These are phyloP conservation scores for Sinocyclocheilus rhinocerous DNA, from an alignment of 2,113 vertebrate species.

Conservation along the genomic window DNA sequence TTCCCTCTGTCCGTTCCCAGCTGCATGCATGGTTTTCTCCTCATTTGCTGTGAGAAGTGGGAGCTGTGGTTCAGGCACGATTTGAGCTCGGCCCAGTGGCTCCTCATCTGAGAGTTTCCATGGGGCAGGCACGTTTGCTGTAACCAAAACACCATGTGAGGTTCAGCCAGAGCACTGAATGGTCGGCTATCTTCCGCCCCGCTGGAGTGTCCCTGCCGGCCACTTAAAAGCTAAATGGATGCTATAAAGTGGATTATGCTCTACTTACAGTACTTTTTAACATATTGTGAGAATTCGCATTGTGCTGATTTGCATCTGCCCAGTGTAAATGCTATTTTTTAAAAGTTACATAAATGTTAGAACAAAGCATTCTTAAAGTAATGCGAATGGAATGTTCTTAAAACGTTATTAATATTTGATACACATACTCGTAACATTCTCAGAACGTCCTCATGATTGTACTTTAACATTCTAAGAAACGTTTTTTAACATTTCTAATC, in stretches of 20 bases:
- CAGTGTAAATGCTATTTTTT: background rate
- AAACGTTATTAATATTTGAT: background rate
- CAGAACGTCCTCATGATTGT: background rate
- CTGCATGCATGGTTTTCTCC: conserved; percentile 70
- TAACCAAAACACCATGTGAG: conserved; percentile 65
- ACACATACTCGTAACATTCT: background rate
- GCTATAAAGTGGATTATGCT: conserved; percentile 7
- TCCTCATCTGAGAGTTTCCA: conserved; percentile 48
- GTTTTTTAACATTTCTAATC: no score
- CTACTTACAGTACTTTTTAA: background rate
- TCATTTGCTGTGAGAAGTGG: conserved; percentile 53
- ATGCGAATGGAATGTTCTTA: background rate
- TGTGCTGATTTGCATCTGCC: background rate
- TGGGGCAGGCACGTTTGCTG: conserved; percentile 57
- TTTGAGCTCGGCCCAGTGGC: conserved; percentile 64
- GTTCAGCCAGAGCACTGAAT: conserved; percentile 51
- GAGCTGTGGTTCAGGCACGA: conserved; percentile 64
- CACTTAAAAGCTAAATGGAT: background rate
- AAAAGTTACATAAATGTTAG: background rate
- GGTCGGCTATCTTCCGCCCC: conserved; percentile 18
- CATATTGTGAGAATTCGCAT: background rate
- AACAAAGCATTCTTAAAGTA: background rate
- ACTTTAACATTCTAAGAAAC: background rate
- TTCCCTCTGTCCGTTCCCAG: conserved; percentile 61
- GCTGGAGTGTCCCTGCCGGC: background rate